A percentile compares a stretch with the other conserved stretches of the same genome.
phyloP scores from a whole-genome alignment of 2,797 vertebrate genomes.

The Lerista edwardsae region DNA sequence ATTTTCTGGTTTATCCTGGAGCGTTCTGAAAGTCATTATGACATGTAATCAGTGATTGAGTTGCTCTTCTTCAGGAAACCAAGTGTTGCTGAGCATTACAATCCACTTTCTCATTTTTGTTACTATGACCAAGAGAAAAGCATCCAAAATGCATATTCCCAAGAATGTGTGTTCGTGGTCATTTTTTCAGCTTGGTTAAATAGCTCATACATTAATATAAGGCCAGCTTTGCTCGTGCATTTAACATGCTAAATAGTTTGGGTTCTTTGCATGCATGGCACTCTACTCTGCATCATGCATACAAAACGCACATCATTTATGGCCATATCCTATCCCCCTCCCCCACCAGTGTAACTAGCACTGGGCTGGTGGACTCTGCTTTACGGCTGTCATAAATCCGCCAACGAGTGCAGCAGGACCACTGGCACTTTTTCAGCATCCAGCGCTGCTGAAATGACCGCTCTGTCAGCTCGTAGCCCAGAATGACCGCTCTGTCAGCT shows the following conservation, averaged over 20 bases:
- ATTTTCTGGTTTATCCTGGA: slow-evolving; percentile 30
- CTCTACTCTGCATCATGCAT: background rate
- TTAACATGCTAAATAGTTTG: background rate
- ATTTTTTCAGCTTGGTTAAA: slow-evolving; percentile 4
- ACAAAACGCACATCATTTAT: background rate
- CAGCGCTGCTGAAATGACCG: too few species aligned
- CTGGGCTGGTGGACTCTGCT: too few species aligned
- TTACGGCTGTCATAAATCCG: too few species aligned
- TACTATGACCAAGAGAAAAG: background rate
- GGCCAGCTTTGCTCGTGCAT: background rate
- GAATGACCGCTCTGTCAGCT: too few species aligned
- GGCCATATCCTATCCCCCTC: too few species aligned
- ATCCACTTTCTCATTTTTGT: slow-evolving; percentile 6
- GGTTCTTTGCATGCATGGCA: background rate
- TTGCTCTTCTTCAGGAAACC: slow-evolving; percentile 6
- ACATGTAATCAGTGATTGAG: slow-evolving; percentile 27
- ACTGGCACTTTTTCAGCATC: too few species aligned
- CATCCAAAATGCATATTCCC: background rate
- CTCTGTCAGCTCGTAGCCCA: too few species aligned
- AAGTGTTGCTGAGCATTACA: slow-evolving; percentile 10
- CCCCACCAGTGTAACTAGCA: too few species aligned
- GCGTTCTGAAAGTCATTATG: slow-evolving; percentile 25
- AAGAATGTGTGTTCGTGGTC: background rate
- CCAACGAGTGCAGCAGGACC: too few species aligned
- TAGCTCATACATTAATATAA: slow-evolving; percentile 7